Evolutionary conservation across 2,888 invertebrate genomes (phyloP), one percentile per base, ranked within the genome.

Genomic region (Brachyptera putata): DNA sequence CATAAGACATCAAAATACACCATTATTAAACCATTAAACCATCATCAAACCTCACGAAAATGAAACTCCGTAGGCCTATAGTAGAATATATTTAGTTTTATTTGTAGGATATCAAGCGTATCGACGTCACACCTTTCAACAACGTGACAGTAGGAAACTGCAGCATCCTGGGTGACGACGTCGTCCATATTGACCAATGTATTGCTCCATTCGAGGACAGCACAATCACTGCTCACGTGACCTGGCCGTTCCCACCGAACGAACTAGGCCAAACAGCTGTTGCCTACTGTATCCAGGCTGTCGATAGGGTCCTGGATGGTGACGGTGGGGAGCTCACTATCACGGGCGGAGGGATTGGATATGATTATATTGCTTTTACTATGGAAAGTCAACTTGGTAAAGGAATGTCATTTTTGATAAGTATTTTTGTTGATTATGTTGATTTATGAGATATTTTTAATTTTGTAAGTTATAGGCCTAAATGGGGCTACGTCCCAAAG

Each of bases 131-230:
- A 9, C 46, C 46, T 1, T 24, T 5, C 46, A 46, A n/a, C 46
- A 46, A 46, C 46, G 11, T 46, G 9, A 46, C 46, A n/a, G 46
- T 7, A 7, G 46, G 46, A 22, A 24, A 46, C 21, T 46, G 46
- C 46, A 46, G 46, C 24, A 11, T 24, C 9, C 13, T 24, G 22
- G 46, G 46, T 2, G 24, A 24, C 5, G 21, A 46, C 4, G 4
- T 21, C 9, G 7, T 22, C 16, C 24, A 46, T 22, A 13, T 46
- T 11, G 22, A 46, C 46, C 11, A 46, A 21, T 46, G 46, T 24
- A 24, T 22, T 3, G 21, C 14, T 11, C 46, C 24, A n/a, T 7
- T 21, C 22, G 22, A 16, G 7, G 46, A 46, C 21, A 24, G 22
- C 22, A n/a, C 21, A 1, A 16, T 24, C 16, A 46, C 46, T 7